These are phyloP conservation scores for Glaucomys volans DNA, from an alignment of 2,113 vertebrate species.

Conservation along the genomic window DNA sequence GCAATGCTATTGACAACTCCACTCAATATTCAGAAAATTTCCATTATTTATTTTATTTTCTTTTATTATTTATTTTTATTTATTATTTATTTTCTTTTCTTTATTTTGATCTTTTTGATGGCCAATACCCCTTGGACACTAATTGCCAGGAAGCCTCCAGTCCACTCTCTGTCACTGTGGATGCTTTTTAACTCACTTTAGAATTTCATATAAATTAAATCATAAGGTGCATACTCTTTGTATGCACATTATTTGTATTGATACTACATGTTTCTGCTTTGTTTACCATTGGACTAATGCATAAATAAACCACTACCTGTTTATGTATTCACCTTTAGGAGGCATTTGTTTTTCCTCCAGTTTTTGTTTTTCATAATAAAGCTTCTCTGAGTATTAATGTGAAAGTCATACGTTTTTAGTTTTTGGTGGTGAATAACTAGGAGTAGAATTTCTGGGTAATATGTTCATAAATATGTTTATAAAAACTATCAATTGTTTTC, in stretches of 20 bases:
- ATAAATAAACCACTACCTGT: not conserved
- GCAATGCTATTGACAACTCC: not conserved
- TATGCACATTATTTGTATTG: not conserved
- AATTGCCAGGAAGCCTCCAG: accelerated
- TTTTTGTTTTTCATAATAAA: not conserved
- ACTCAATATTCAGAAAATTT: not conserved
- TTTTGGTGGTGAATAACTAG: not conserved
- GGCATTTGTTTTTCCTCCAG: not conserved
- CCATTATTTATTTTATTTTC: no score
- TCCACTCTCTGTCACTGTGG: not conserved
- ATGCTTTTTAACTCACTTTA: not conserved
- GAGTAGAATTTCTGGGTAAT: not conserved
- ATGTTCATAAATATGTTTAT: not conserved
- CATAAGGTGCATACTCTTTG: not conserved
- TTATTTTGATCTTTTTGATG: not conserved
- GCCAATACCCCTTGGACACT: no score
- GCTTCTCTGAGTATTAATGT: not conserved
- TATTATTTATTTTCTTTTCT: no score
- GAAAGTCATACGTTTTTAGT: not conserved
- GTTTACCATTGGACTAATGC: not conserved
- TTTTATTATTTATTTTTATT: no score
- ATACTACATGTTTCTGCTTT: not conserved
- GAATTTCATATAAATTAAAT: not conserved
- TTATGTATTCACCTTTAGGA: not conserved
- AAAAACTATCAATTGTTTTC: not conserved